Evolutionary conservation across 2,888 invertebrate species (phyloP), one percentile per base, ranked within the genome.

Genomic region (Pteria penguin): DNA sequence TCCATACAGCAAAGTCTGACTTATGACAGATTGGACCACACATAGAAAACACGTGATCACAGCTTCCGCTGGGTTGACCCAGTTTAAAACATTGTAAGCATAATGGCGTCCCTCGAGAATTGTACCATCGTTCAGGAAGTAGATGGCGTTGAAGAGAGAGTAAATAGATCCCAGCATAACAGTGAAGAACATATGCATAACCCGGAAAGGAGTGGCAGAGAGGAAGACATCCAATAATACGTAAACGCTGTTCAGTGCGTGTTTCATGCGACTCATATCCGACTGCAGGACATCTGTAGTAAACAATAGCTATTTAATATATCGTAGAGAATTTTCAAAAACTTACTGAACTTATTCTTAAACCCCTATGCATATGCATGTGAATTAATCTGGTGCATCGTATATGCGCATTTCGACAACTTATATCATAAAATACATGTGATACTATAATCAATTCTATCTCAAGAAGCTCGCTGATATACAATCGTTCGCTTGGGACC

Each of bases 41-140:
- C 88, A 88, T 27, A 89, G 62, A 8, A 86, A 79, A 77, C 89
- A 88, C 4, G 89, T 90, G n/a, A 88, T 82, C 67, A 89, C 83
- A 3, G 90, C 88, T 79, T 87, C 86, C 1, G 83, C 82, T 1
- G 90, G 90, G 71, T 86, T 83, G 57, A 82, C 79, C 90, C 90
- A 90, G 82, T 90, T 87, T 73, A 90, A 79, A 58, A 89, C 84
- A 75, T 87, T 87, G 79, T 90, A 90, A 3, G 87, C 87, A 66
- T 87, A 89, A 76, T 87, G 88, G 61, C 84, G 83, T 2, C 88
- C 88, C n/a, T 86, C 80, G 24, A 86, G 76, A 60, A 88, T 83
- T 8, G 86, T 86, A 2, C 89, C 89, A 57, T 89, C 84, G 75
- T 87, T 88, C 63, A 88, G 84, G 83, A 89, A 90, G 80, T 90